A percentile compares a stretch with the other conserved stretches of the same genome.
These are phyloP conservation scores for Seriola dumerili DNA, from an alignment of 2,113 vertebrate genomes.

Conservation along the genomic window DNA sequence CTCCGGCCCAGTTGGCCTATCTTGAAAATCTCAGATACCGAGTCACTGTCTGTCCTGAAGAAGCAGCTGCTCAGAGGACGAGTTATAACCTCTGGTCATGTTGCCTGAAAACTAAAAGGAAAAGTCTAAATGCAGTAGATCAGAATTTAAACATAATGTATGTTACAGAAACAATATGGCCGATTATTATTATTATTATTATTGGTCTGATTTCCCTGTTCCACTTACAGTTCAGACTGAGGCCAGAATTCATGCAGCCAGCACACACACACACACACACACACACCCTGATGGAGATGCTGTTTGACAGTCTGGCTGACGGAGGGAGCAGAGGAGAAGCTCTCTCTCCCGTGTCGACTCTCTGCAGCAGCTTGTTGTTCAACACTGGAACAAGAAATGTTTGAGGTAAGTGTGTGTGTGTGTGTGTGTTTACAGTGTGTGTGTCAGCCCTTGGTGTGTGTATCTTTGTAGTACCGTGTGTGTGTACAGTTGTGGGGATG, in stretches of 20 bases:
- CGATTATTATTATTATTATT: no score
- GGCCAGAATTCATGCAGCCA: no score
- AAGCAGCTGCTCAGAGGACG: no score
- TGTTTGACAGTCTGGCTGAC: slow-evolving; percentile 53
- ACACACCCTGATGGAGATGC: slow-evolving; percentile 26
- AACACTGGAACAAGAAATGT: slow-evolving; percentile 46
- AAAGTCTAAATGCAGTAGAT: no score
- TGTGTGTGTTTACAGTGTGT: slow-evolving; percentile 48
- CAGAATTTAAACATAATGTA: no score
- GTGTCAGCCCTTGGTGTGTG: slow-evolving; percentile 1
- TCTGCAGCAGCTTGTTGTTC: slow-evolving; percentile 56
- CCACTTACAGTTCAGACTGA: no score
- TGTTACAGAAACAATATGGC: no score
- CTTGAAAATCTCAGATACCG: no score
- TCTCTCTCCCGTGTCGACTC: slow-evolving; percentile 20
- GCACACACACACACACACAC: slow-evolving; percentile 11
- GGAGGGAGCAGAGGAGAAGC: neutral
- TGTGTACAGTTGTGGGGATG: neutral
- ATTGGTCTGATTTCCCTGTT: neutral
- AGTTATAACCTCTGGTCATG: no score
- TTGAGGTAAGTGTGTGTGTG: neutral
- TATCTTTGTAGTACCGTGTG: neutral
- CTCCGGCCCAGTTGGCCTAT: no score
- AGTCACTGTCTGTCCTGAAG: no score
- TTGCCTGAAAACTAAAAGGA: no score